phyloP scores from a whole-genome alignment of 2,113 vertebrate genomes.

The Tragelaphus scriptus region DNA sequence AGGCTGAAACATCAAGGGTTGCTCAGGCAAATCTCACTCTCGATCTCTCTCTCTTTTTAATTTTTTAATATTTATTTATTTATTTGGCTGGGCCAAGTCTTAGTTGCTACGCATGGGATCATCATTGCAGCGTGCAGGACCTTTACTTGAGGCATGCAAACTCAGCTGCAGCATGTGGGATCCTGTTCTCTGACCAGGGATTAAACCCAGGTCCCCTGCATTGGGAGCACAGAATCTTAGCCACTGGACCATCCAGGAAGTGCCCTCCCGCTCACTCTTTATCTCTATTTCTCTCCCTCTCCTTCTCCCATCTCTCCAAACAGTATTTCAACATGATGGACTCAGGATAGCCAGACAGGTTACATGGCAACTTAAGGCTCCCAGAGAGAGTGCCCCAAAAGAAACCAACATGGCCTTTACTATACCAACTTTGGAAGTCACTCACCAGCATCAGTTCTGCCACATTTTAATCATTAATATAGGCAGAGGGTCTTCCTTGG shows the following conservation, averaged over 20 bases:
- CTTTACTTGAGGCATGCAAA: not conserved
- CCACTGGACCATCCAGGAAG: not conserved
- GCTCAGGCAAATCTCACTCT: not conserved
- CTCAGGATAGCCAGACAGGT: not conserved
- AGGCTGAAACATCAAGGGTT: not conserved
- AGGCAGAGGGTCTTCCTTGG: not conserved
- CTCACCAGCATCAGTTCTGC: not conserved
- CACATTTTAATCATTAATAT: not conserved
- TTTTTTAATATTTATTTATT: not conserved
- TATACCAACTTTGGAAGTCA: not conserved
- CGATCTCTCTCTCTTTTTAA: not conserved
- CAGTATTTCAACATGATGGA: not conserved
- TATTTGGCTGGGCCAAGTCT: not conserved
- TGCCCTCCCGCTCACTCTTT: not conserved
- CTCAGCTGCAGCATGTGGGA: not conserved
- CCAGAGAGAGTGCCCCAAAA: not conserved
- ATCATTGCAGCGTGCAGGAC: not conserved
- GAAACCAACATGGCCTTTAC: not conserved
- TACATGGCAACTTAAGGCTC: not conserved
- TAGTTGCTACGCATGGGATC: not conserved
- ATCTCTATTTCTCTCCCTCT: not conserved
- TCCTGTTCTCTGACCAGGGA: not conserved
- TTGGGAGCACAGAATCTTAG: not conserved
- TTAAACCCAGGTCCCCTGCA: not conserved
- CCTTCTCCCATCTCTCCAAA: not conserved